Conservation (phyloP, 2,113 vertebrate genomes). For the Tonatia bakeri region DNA sequence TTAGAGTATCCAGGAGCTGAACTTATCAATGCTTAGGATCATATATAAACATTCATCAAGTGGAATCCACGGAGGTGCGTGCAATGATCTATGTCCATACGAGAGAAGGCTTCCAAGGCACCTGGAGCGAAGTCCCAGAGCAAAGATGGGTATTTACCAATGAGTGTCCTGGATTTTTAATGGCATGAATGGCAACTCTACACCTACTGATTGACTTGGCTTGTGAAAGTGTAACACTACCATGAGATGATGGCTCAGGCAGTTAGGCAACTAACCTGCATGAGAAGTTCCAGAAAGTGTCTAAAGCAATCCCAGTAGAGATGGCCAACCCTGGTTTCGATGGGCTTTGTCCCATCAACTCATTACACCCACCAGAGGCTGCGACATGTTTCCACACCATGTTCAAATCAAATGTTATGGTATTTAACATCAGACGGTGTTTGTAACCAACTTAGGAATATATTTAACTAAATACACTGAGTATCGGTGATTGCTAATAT, state of each 20-base stretch:
- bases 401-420: neutral
- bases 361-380: constrained; percentile 14
- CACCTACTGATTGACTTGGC: neutral
- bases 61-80: neutral
- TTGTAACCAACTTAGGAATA: constrained; percentile 3
- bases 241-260: neutral
- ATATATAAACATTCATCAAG: neutral
- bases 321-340: neutral
- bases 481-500: neutral
- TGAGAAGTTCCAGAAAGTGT: neutral
- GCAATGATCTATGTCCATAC: neutral
- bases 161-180: neutral
- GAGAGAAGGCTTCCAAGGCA: neutral
- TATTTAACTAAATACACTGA: constrained; percentile 9
- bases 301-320: neutral
- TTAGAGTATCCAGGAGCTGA: neutral
- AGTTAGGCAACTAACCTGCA: neutral
- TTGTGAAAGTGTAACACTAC: neutral
- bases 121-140: neutral
- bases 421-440: neutral
- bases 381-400: neutral
- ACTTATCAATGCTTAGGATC: neutral
- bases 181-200: neutral
- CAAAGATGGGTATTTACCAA: neutral
- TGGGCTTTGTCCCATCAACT: neutral